Base-by-base conservation (phyloP, 2,113 vertebrate genomes). In the Sprattus sprattus region DNA sequence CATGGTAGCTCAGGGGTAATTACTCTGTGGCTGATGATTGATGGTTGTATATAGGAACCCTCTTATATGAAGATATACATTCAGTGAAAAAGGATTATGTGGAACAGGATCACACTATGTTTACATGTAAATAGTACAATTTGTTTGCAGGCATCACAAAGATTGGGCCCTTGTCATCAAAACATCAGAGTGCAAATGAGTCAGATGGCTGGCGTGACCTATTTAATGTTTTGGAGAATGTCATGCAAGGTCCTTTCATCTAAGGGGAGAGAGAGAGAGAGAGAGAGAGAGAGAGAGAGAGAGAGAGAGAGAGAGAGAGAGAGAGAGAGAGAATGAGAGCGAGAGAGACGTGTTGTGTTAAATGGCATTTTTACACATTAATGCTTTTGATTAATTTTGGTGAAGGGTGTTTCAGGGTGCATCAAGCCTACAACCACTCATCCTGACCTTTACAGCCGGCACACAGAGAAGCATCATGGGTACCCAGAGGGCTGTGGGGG, bases 351-450 rank as follows among this genome's bases (percentile, higher is more conserved):
- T 84, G 85, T 90, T 89, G 92, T 90, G 92, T 89, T 93, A 93
- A 95, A 92, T 94, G 93, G 90, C 92, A 93, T 94, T 94, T 94
- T 94, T 93, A 93, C 92, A 94, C 93, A 93, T 92, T 93, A 94
- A 92, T 93, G 92, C 91, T 92, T 94, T 93, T 92, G 90, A 94
- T 94, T 93, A 91, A 81, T 87, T 87, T 49, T 90, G 88, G 88
- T 52, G 45, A 88, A 88, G 83, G 86, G 88, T 81, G 85, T 84
- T 90, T 89, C 89, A 87, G 90, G 87, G 88, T 86, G 84, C 89
- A 89, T 84, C 86, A 86, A 86, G 88, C 7, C 78, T 57, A 86
- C 82, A 45, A 44, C 81, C 86, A 81, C 45, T 54, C 46, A 81
- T 84, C 88, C 85, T 86, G 28, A 81, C 87, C 86, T 49, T 39